phyloP scores from a whole-genome alignment of 2,113 vertebrate genomes.

The Lynx canadensis region DNA sequence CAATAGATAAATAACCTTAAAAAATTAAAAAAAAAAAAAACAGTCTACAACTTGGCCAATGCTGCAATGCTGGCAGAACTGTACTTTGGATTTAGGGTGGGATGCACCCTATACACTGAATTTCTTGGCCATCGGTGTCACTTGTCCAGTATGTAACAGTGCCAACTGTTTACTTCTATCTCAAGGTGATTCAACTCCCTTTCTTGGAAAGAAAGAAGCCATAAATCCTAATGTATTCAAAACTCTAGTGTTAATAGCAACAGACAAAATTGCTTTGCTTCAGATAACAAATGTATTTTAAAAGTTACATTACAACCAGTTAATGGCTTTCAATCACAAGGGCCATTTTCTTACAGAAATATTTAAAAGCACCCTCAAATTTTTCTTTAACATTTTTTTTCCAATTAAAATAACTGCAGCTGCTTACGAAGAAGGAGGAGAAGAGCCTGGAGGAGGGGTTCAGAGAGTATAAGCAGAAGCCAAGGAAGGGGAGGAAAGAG shows the following conservation, averaged over 20 bases:
- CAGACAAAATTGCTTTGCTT: conserved; percentile 75
- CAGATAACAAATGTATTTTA: conserved; percentile 62
- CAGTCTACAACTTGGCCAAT: neutral
- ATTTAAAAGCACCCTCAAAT: conserved; percentile 56
- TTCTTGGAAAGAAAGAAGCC: conserved; percentile 52
- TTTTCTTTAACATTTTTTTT: neutral
- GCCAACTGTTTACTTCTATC: conserved; percentile 16
- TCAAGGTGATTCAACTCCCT: conserved; percentile 19
- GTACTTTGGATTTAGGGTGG: conserved; percentile 1
- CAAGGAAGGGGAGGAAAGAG: neutral
- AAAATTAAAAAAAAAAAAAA: neutral
- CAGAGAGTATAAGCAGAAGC: neutral
- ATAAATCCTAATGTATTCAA: conserved; percentile 74
- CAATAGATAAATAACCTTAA: too few relatives aligned
- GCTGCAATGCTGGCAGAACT: neutral
- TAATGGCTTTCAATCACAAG: conserved; percentile 75
- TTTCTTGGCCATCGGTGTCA: neutral
- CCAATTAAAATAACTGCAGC: conserved; percentile 5
- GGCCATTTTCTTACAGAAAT: conserved; percentile 64
- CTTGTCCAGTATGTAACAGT: neutral
- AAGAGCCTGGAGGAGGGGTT: neutral
- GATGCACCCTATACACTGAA: neutral
- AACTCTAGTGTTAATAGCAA: conserved; percentile 72
- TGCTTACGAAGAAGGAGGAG: neutral
- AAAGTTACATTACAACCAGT: conserved; percentile 78